Base-by-base conservation (phyloP, 2,888 invertebrate genomes). In the Leptogaster cylindrica region DNA sequence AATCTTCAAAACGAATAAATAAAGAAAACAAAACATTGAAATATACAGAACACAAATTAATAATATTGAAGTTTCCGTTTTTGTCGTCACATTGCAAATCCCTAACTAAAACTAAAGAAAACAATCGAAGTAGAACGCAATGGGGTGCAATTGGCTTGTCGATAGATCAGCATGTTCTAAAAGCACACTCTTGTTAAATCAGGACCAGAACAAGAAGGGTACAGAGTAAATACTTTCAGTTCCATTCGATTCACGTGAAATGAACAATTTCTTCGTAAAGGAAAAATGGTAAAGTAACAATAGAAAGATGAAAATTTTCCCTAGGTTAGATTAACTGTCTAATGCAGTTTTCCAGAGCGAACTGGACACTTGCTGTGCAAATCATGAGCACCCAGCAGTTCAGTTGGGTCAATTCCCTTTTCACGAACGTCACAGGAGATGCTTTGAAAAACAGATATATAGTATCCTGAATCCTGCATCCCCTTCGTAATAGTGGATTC, bases 301-400 rank as follows among this genome's bases (percentile, higher is more conserved):
- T 52, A 52, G 31, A 52, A 52, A 52, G 52, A 67, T 64, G 27
- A 39, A 14, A 48, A 33, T 12, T 8, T 46, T 31, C 28, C 25
- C 28, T 31, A 20, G 28, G 33, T 31, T 46, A 67, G 58, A 69
- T 69, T 69, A 67, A 69, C 65, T 70, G 70, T 70, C 70, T 68
- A 65, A 68, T 70, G 68, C 70, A 70, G 70, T 70, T 68, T 68
- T 67, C 41, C 46, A 58, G 25, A 52, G 64, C 20, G 41, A 65
- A 58, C 8, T 44, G 68, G 48, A 68, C 70, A 63, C 70, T 70
- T 67, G 68, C 70, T 70, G 70, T 63, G 70, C 64, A 55, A 48
- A 64, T 28, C 27, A 41, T 28, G 28, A 28, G 33, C 52, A 52
- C 31, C 52, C 52, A 33, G 27, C 27, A 14, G 52, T 28, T 52